Evolutionary conservation across 2,797 vertebrate species (phyloP).

Genomic region (Nasua narica): DNA sequence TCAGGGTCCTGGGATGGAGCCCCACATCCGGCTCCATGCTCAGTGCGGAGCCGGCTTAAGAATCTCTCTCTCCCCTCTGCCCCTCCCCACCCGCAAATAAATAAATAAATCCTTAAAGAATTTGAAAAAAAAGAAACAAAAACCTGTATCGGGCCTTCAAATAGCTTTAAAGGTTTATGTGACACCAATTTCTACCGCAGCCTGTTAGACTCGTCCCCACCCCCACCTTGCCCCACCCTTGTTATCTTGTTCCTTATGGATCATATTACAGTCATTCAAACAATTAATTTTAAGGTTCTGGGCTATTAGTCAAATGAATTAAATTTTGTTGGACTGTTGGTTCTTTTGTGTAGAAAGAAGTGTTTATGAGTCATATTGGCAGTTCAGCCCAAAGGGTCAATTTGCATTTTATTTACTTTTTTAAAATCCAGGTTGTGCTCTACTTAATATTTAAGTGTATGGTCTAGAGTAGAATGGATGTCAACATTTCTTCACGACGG

Average conservation of each 20-base stretch:
- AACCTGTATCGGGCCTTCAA: background rate
- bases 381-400: background rate
- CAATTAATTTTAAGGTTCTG: slow-evolving; percentile 32
- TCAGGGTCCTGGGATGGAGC: background rate
- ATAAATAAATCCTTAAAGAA: background rate
- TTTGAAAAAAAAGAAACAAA: background rate
- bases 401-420: background rate
- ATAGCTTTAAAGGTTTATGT: background rate
- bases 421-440: background rate
- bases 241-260: background rate
- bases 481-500: background rate
- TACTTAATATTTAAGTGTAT: background rate
- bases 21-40: background rate
- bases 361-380: background rate
- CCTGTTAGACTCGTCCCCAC: background rate
- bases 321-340: background rate
- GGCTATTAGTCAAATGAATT: slow-evolving; percentile 15
- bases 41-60: background rate
- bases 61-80: background rate
- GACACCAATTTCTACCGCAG: background rate
- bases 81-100: background rate
- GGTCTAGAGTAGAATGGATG: background rate
- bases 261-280: background rate
- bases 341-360: slow-evolving; percentile 9
- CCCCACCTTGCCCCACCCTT: background rate